Base-by-base conservation (phyloP, 1,140 invertebrate species). In the Pemphigus obesinymphae region DNA sequence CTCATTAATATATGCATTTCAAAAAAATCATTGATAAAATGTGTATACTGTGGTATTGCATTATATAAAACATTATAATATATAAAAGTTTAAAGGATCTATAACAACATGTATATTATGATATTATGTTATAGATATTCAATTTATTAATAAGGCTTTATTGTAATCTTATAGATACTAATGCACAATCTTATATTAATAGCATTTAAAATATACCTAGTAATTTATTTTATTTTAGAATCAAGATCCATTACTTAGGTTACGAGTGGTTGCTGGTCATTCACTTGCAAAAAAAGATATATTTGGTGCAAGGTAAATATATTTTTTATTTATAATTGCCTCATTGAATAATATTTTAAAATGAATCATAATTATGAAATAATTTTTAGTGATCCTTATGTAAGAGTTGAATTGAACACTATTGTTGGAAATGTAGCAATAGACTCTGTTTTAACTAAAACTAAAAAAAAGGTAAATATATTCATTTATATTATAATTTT, bases 271-370 rank as follows among this genome's bases (percentile, higher is more conserved):
- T 82, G 92, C 92, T 85, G 97, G 96, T 43, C 92, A 94, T 87
- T 92, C 95, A 84, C 89, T 99, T 85, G 96, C 97, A 40, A 97
- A 97, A 87, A 99, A 98, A 88, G 97, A 99, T 87, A 98, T 99
- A 85, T 99, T 99, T 91, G 97, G 97, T 85, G 96, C 96, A 84
- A 97, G 94, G 95, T 96, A 88, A 89, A 87, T 15, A 58, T 80
- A 55, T 20, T 48, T 53, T 37, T 81, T 31, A 45, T 17, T 48
- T 72, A 82, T 73, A 50, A 10, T 82, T 53, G 6, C 48, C 37
- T 37, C 4, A 68, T 48, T 48, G 0, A 55, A 50, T 10, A 63
- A 0, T 68, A 55, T 34, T n/a, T 26, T 66, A 3, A 34, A n/a
- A 45, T 48, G 7, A 61, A 50, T 82, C 37, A 48, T 40, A 70